Percentiles rank a stretch among this genome's conserved stretches.
phyloP scores from a whole-genome alignment of 1,140 invertebrate genomes.

The Batillaria attramentaria region DNA sequence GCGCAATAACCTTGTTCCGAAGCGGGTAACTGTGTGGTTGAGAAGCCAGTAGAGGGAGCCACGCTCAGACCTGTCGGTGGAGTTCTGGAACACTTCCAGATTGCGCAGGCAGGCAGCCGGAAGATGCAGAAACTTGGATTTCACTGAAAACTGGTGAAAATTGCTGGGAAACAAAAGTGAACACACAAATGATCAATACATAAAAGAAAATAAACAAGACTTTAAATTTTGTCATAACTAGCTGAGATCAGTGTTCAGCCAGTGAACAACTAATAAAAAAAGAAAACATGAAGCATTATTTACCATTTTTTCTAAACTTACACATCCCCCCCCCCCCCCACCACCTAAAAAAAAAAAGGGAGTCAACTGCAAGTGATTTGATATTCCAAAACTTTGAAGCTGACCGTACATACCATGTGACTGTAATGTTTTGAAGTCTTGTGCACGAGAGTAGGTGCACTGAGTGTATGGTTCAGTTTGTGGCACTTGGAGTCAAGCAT shows the following conservation, averaged over 20 bases:
- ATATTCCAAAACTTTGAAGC: too few species aligned
- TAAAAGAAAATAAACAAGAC: background rate
- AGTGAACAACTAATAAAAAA: background rate
- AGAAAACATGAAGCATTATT: too few species aligned
- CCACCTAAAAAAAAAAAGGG: too few species aligned
- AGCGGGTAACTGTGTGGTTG: conserved; percentile 70
- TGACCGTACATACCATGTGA: too few species aligned
- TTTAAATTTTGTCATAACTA: background rate
- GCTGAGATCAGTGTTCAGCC: background rate
- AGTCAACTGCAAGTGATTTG: too few species aligned
- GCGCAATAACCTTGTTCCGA: conserved; percentile 68
- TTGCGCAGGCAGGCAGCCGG: conserved; percentile 53
- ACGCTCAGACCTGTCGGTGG: conserved; percentile 58
- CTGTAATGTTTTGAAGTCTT: too few species aligned
- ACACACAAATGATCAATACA: background rate
- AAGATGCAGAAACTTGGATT: conserved; percentile 55
- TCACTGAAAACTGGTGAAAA: conserved; percentile 55
- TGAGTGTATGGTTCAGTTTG: too few species aligned
- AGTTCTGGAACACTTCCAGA: conserved; percentile 63
- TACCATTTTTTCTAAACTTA: too few species aligned
- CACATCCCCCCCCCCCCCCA: too few species aligned
- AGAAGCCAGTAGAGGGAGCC: conserved; percentile 70
- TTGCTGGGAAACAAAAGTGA: conserved; percentile 46
- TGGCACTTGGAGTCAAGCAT: too few species aligned
- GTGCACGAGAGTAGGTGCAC: too few species aligned